Evolutionary conservation across 2,888 invertebrate genomes (phyloP).

Genomic region (Aplocera efformata): DNA sequence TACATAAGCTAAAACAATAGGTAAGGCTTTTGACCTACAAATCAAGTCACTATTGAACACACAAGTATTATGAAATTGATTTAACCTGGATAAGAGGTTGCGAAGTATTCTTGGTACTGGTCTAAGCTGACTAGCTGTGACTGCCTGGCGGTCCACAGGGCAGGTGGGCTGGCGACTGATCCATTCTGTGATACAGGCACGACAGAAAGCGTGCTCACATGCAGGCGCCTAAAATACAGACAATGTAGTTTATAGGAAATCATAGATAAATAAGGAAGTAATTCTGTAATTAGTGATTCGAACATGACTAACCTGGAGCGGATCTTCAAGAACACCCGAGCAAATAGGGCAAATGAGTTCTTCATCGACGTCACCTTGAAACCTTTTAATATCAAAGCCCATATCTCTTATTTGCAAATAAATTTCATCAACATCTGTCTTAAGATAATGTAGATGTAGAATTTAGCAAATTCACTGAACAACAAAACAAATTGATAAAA

Average conservation of each 20-base stretch:
- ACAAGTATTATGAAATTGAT: constrained; percentile 34
- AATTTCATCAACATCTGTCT: constrained; percentile 45
- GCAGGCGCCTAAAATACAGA: constrained; percentile 87
- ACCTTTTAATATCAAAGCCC: constrained; percentile 97
- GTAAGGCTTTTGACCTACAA: constrained; percentile 40
- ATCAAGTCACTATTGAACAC: constrained; percentile 17
- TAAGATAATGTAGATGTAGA: constrained; percentile 24
- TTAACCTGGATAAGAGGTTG: constrained; percentile 91
- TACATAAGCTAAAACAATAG: constrained; percentile 36
- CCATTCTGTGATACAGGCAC: constrained; percentile 97
- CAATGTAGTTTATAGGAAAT: constrained; percentile 2
- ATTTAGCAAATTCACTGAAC: constrained; percentile 32
- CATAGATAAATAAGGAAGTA: constrained; percentile 1
- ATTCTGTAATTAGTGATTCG: constrained; percentile 2
- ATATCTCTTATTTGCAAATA: constrained; percentile 74
- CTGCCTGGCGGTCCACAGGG: constrained; percentile 94
- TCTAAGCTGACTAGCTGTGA: constrained; percentile 93
- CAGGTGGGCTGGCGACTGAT: constrained; percentile 95
- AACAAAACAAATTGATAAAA: constrained; percentile 39
- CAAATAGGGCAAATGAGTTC: constrained; percentile 98
- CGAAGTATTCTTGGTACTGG: constrained; percentile 96
- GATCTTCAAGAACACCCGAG: constrained; percentile 96
- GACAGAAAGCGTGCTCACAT: constrained; percentile 98
- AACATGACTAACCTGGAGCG: constrained; percentile 87
- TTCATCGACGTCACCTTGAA: constrained; percentile 97